phyloP scores from a whole-genome alignment of 2,113 vertebrate species.

The Trematomus loennbergii region DNA sequence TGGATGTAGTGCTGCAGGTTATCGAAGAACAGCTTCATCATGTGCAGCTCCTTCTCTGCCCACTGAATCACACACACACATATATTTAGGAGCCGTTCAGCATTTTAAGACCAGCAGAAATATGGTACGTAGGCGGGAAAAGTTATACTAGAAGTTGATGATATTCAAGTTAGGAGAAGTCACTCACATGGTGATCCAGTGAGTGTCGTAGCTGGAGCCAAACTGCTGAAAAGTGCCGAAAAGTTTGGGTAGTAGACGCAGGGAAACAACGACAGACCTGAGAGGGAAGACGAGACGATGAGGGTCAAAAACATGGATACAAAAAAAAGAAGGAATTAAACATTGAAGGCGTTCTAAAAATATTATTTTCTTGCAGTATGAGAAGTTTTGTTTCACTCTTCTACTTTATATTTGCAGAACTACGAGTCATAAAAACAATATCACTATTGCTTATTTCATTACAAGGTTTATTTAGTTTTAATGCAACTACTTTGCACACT shows the following conservation, averaged over 20 bases:
- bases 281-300: background rate
- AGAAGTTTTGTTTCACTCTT: too few species aligned
- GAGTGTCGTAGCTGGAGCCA: conserved; percentile 98
- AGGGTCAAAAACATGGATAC: background rate
- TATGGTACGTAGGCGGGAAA: background rate
- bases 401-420: too few species aligned
- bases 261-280: conserved; percentile 97
- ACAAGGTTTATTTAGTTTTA: too few species aligned
- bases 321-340: background rate
- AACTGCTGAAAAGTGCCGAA: conserved; percentile 99
- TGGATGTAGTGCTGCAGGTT: conserved; percentile 98
- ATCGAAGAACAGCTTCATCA: conserved; percentile 99
- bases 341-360: too few species aligned
- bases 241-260: conserved; percentile 96
- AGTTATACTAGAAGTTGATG: background rate
- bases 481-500: too few species aligned
- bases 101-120: background rate
- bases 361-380: too few species aligned
- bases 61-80: conserved; percentile 82
- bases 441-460: too few species aligned
- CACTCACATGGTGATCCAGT: conserved; percentile 99
- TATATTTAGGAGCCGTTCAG: background rate
- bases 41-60: conserved; percentile 98
- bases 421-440: too few species aligned
- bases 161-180: background rate